phyloP scores from a whole-genome alignment of 2,888 invertebrate species.

The Orchestes rusci region DNA sequence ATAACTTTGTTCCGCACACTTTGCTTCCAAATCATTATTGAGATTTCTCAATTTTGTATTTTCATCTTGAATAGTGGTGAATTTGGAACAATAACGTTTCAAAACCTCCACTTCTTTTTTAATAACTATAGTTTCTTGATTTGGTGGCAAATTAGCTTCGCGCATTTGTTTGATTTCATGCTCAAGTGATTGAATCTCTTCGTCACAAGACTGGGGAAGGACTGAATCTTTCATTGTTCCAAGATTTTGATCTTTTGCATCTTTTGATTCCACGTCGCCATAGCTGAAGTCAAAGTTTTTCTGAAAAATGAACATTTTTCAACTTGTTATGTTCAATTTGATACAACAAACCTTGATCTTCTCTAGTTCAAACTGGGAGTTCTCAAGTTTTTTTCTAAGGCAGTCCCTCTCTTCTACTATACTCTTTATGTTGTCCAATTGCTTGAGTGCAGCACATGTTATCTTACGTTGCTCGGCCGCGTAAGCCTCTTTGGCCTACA shows the following conservation, averaged over 20 bases:
- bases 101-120: conserved; percentile 36
- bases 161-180: conserved; percentile 34
- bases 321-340: neutral
- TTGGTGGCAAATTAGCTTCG: conserved; percentile 28
- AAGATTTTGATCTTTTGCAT: no score
- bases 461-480: conserved; percentile 33
- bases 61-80: conserved; percentile 37
- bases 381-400: conserved; percentile 31
- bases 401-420: conserved; percentile 36
- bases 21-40: conserved; percentile 33
- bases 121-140: conserved; percentile 36
- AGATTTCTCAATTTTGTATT: conserved; percentile 35
- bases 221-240: no score
- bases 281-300: conserved; percentile 22
- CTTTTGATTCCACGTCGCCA: no score
- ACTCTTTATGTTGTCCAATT: conserved; percentile 36
- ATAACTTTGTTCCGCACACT: conserved; percentile 18
- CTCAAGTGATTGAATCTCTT: conserved; percentile 34
- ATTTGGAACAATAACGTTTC: conserved; percentile 38
- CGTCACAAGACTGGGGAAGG: conserved; percentile 27
- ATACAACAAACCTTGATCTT: conserved; percentile 17
- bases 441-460: conserved; percentile 34
- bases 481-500: conserved; percentile 34
- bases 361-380: conserved; percentile 32
- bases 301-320: conserved; percentile 8